A percentile compares a stretch with the other conserved stretches of the same genome.
phyloP scores from a whole-genome alignment of 2,888 invertebrate genomes.

The Litoditis marina region DNA sequence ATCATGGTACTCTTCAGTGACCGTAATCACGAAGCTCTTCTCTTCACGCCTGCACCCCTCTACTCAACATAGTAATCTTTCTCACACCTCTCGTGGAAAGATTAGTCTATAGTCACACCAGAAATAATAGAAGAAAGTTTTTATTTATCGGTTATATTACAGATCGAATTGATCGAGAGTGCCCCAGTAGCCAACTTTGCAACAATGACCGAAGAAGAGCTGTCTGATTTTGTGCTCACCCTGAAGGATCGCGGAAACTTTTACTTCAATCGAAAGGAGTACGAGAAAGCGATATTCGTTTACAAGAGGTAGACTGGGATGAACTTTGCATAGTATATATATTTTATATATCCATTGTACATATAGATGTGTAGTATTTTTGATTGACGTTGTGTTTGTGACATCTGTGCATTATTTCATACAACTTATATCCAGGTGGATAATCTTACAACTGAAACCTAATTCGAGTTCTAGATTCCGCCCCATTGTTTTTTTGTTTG shows the following conservation, averaged over 20 bases:
- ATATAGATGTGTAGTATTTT: too few species aligned
- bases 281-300: conserved; percentile 39
- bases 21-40: too few species aligned
- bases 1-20: neutral
- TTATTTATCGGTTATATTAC: neutral
- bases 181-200: conserved; percentile 16
- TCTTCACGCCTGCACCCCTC: too few species aligned
- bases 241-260: conserved; percentile 32
- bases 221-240: conserved; percentile 18
- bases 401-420: too few species aligned
- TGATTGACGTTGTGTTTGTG: too few species aligned
- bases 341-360: too few species aligned
- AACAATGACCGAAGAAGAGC: conserved; percentile 18
- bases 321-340: too few species aligned
- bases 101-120: too few species aligned
- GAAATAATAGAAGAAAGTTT: too few species aligned
- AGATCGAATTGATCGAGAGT: conserved; percentile 27
- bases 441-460: neutral
- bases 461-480: too few species aligned
- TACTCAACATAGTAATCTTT: too few species aligned
- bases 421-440: neutral
- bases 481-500: neutral
- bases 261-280: conserved; percentile 23
- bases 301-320: conserved; percentile 27
- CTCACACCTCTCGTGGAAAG: too few species aligned